Evolutionary conservation across 2,888 invertebrate species (phyloP).

Genomic region (Tipula helvola): DNA sequence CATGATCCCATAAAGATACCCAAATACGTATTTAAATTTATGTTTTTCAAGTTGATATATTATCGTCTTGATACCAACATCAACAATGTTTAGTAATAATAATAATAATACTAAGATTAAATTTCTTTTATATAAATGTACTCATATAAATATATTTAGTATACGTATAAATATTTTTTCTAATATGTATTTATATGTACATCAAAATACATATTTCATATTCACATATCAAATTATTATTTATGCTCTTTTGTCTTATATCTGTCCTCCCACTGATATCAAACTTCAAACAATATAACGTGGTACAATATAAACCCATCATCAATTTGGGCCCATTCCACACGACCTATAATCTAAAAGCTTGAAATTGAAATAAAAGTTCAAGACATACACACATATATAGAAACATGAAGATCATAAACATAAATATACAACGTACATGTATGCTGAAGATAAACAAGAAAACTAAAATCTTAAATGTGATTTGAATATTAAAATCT

Average conservation of each 20-base stretch:
- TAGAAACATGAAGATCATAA: neutral
- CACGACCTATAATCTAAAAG: neutral
- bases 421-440: neutral
- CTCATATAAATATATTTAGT: too few species aligned
- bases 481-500: neutral
- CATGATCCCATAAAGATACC: neutral
- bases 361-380: neutral
- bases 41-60: neutral
- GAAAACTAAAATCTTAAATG: neutral
- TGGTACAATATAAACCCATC: neutral
- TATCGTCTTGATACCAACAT: neutral
- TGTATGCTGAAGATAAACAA: neutral
- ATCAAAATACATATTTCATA: neutral
- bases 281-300: neutral
- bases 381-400: neutral
- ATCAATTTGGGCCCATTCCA: neutral
- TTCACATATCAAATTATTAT: constrained; percentile 4
- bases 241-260: neutral
- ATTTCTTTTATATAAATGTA: neutral
- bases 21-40: neutral
- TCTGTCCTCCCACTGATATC: neutral
- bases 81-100: neutral
- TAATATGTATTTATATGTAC: neutral
- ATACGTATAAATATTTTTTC: neutral
- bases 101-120: neutral